phyloP scores from a whole-genome alignment of 2,797 vertebrate genomes.

The Perodicticus potto region DNA sequence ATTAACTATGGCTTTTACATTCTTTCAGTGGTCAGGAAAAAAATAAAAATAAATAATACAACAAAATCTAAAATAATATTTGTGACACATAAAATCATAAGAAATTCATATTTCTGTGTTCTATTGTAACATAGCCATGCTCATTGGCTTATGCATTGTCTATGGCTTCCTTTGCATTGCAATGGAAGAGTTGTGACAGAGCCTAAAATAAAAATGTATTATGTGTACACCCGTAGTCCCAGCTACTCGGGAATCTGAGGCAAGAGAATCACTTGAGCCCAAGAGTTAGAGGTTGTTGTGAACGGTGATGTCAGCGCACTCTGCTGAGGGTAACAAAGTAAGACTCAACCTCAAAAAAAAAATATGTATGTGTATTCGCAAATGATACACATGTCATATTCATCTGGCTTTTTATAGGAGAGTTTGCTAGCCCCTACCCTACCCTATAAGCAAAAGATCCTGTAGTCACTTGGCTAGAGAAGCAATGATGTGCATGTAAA shows the following conservation, averaged over 20 bases:
- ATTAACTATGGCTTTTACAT: neutral
- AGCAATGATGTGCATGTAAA: neutral
- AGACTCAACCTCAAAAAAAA: no score
- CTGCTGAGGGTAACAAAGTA: no score
- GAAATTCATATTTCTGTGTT: neutral
- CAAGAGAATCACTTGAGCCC: no score
- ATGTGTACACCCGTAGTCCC: neutral
- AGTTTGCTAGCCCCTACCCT: neutral
- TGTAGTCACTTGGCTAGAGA: neutral
- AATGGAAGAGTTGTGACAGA: neutral
- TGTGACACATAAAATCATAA: neutral
- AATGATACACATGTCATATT: neutral
- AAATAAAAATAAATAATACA: neutral
- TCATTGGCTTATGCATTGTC: neutral
- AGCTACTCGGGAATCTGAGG: no score
- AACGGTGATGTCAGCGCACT: no score
- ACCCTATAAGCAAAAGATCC: neutral
- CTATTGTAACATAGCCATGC: neutral
- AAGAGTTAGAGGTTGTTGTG: no score
- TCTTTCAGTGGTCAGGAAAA: neutral
- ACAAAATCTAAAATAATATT: neutral
- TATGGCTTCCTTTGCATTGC: neutral
- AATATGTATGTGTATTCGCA: neutral
- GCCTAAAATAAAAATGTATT: neutral
- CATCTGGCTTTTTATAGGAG: neutral